phyloP scores from a whole-genome alignment of 2,797 vertebrate genomes.

The Hippopotamyrus pictus region DNA sequence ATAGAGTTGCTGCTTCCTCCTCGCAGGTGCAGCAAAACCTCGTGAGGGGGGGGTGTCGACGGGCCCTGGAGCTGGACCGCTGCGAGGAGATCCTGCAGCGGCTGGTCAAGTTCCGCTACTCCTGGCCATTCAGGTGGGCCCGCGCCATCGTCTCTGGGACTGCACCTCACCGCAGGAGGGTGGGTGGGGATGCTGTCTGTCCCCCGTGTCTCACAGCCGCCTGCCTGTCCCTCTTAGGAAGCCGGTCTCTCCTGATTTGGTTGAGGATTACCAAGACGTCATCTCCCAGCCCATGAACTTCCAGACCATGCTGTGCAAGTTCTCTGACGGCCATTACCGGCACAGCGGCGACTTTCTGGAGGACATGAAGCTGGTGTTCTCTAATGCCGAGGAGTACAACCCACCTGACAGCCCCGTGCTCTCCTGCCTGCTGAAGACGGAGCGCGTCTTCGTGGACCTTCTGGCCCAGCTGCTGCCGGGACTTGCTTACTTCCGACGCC shows the following conservation, averaged over 20 bases:
- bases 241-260: constrained; percentile 84
- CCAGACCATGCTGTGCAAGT: constrained; percentile 87
- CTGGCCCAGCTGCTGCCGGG: constrained; percentile 85
- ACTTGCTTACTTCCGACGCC: constrained; percentile 74
- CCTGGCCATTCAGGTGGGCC: constrained; percentile 95
- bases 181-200: not conserved
- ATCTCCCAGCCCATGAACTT: constrained; percentile 92
- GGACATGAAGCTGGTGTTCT: constrained; percentile 87
- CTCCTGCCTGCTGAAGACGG: constrained; percentile 81
- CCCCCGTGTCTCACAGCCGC: not conserved
- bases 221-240: constrained; percentile 62
- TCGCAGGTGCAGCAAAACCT: constrained; percentile 77
- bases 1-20: not conserved
- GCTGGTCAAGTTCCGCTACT: constrained; percentile 85
- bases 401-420: constrained; percentile 81
- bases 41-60: constrained; percentile 61
- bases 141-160: not conserved
- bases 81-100: constrained; percentile 91
- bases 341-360: constrained; percentile 81
- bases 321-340: constrained; percentile 74
- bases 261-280: constrained; percentile 85
- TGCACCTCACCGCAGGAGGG: not conserved
- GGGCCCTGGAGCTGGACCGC: constrained; percentile 79
- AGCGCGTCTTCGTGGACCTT: constrained; percentile 82
- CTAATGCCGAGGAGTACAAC: constrained; percentile 91